Evolutionary conservation across 2,113 vertebrate species (phyloP), one percentile per base, ranked within the genome.

Genomic region (Propithecus coquereli): DNA sequence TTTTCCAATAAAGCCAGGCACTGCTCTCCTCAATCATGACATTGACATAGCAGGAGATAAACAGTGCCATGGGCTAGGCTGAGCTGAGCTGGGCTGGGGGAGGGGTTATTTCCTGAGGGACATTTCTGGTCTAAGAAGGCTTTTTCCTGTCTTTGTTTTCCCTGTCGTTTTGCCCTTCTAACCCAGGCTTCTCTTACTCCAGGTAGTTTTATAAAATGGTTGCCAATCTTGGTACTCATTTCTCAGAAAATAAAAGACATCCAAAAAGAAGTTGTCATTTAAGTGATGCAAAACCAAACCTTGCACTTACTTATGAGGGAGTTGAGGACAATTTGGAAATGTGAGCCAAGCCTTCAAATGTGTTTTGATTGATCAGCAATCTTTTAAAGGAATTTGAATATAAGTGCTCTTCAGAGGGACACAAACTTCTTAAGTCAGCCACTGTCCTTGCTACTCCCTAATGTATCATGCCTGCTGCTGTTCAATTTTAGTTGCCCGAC

Each of bases 201-300:
- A 70, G 13, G 30, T 80, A 61, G 37, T 92, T 95, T 90, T 71
- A 85, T 25, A 65, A 68, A 93, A 37, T 89, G 25, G 25, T 93
- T 96, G 76, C n/a, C 63, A 22, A 13, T 88, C 47, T 82, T 74
- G 22, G 76, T 71, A 9, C 37, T 87, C 5, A 66, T 92, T 94
- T 85, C 59, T 79, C 47, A 90, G 70, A 73, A 88, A 94, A 89
- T 76, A 18, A 68, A 96, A 94, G 43, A 17, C 61, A 88, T 77
- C 16, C 11, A 47, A 77, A 88, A 94, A 87, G 4, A 82, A 87
- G 68, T 65, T 92, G 73, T 71, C 74, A 90, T 82, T 89, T 23
- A 85, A 13, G 5, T 77, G 47, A 95, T 95, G 8, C n/a, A 91
- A 96, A 95, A 82, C 32, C 10, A 59, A 90, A 71, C 17, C n/a